phyloP scores from a whole-genome alignment of 2,888 invertebrate species.

The Eurytoma californica region DNA sequence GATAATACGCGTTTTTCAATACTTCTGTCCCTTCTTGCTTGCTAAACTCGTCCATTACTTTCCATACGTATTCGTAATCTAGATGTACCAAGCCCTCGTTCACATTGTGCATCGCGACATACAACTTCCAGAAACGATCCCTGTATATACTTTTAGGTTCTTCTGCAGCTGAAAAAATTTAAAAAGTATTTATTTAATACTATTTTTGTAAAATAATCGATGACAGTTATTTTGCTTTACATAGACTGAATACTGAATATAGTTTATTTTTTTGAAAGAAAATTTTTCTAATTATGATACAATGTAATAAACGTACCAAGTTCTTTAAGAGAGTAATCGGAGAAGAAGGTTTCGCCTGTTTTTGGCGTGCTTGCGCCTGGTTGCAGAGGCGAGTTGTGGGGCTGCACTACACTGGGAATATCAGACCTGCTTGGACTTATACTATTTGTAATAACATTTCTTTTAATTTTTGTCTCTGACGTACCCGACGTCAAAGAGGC shows the following conservation, averaged over 20 bases:
- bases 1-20: slow-evolving; percentile 61
- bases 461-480: background rate
- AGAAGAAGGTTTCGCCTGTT: slow-evolving; percentile 35
- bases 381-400: slow-evolving; percentile 38
- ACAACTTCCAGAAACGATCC: slow-evolving; percentile 62
- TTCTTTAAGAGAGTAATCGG: slow-evolving; percentile 15
- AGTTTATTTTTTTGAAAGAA: background rate
- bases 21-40: slow-evolving; percentile 50
- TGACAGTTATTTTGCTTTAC: no score
- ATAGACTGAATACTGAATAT: background rate
- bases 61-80: slow-evolving; percentile 63
- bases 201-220: background rate
- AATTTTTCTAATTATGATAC: slow-evolving; percentile 6
- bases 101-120: slow-evolving; percentile 59
- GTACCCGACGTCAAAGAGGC: background rate
- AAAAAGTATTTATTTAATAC: background rate
- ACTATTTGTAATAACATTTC: background rate
- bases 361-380: background rate
- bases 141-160: slow-evolving; percentile 49
- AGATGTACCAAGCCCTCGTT: slow-evolving; percentile 59
- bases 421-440: background rate
- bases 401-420: background rate
- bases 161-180: slow-evolving; percentile 54
- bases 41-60: slow-evolving; percentile 57
- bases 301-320: slow-evolving; percentile 22